Conservation (phyloP, 2,113 vertebrate species). For the Mungos mungo region DNA sequence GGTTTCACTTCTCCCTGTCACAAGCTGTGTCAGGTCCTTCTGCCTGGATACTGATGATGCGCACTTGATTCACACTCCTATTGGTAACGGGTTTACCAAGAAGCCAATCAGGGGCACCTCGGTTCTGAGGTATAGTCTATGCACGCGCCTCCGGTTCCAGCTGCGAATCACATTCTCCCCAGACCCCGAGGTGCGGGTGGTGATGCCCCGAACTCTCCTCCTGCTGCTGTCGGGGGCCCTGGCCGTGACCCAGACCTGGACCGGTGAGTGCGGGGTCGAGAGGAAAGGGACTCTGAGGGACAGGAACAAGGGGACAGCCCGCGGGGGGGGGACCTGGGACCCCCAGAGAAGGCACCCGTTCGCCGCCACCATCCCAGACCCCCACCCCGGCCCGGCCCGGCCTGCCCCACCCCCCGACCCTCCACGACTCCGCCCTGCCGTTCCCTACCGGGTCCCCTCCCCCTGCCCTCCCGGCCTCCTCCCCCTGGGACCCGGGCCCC, state of each 20-base stretch:
- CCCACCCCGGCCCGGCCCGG: accelerated
- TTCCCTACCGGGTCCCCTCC: neutral
- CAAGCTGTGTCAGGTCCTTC: neutral
- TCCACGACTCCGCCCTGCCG: neutral
- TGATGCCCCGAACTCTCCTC: accelerated
- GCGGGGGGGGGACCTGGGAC: neutral
- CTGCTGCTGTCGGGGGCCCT: too few relatives aligned
- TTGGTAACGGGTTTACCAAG: neutral
- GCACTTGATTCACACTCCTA: neutral
- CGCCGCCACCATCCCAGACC: accelerated
- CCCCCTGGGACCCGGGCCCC: neutral
- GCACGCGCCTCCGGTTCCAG: accelerated
- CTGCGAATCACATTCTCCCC: accelerated
- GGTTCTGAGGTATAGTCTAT: accelerated
- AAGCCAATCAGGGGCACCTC: neutral
- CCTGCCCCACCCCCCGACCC: accelerated
- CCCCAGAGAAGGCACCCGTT: accelerated
- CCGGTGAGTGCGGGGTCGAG: neutral
- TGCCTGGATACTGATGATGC: neutral
- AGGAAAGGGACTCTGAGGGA: neutral
- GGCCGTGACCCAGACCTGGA: neutral
- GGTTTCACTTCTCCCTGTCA: neutral
- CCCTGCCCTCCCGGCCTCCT: neutral
- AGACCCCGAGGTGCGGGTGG: accelerated
- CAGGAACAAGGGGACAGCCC: neutral